phyloP scores from a whole-genome alignment of 1,140 invertebrate genomes.

The Cylas formicarius region DNA sequence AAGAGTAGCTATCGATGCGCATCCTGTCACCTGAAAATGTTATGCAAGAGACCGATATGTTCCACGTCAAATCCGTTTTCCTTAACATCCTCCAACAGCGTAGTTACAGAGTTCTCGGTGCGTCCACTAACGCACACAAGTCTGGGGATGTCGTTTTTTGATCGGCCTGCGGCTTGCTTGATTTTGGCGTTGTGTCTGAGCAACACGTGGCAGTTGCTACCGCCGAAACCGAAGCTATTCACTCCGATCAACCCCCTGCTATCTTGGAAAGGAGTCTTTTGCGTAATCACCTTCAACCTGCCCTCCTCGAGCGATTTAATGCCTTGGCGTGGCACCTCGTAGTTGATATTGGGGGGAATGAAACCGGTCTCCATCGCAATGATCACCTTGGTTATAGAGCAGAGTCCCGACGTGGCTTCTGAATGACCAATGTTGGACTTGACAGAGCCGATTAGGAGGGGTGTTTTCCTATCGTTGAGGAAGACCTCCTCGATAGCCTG shows the following conservation, averaged over 20 bases:
- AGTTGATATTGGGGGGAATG: conserved; percentile 78
- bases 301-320: conserved; percentile 65
- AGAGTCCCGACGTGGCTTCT: conserved; percentile 82
- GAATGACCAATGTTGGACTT: conserved; percentile 93
- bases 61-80: conserved; percentile 52
- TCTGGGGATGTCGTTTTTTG: conserved; percentile 50
- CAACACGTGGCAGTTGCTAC: conserved; percentile 60
- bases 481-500: conserved; percentile 78
- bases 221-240: conserved; percentile 60
- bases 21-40: conserved; percentile 27
- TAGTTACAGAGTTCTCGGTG: conserved; percentile 57
- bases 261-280: conserved; percentile 54
- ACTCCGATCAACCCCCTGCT: conserved; percentile 51
- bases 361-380: conserved; percentile 67
- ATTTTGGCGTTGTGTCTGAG: conserved; percentile 49
- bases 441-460: conserved; percentile 78
- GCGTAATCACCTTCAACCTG: conserved; percentile 60
- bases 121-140: conserved; percentile 59
- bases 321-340: conserved; percentile 59
- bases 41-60: conserved; percentile 48
- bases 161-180: conserved; percentile 46
- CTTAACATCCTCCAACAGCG: conserved; percentile 58
- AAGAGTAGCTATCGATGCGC: neutral
- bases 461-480: conserved; percentile 56
- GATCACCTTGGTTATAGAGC: conserved; percentile 72